Conservation (phyloP, 2,888 invertebrate species). For the Campoplex capitator region DNA sequence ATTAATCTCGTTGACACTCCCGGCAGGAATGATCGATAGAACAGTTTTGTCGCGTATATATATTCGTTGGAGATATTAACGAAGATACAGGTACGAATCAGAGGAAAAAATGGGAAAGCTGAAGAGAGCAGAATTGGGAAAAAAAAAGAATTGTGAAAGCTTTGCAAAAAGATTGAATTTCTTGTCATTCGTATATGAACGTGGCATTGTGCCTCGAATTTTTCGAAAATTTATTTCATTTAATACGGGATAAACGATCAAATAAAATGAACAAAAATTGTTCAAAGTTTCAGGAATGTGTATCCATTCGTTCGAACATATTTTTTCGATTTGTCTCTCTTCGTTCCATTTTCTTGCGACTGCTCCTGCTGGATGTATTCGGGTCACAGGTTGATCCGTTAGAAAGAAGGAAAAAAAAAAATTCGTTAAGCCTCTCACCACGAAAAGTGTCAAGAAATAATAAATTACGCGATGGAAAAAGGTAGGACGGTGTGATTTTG, state of each 20-base stretch:
- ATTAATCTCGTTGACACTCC: constrained; percentile 61
- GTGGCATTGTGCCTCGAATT: too few species aligned
- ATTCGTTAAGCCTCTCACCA: neutral
- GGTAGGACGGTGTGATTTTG: neutral
- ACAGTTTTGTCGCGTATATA: neutral
- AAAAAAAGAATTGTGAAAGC: too few species aligned
- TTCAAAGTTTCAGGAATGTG: neutral
- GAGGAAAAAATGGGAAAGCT: neutral
- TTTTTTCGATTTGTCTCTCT: neutral
- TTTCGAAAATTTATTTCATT: too few species aligned
- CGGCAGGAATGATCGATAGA: constrained; percentile 36
- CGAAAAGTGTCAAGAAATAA: constrained; percentile 11
- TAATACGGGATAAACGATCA: too few species aligned
- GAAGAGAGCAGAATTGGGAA: too few species aligned
- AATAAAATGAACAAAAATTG: neutral
- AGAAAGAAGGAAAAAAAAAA: neutral
- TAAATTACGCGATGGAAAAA: neutral
- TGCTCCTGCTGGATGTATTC: neutral
- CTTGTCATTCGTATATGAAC: too few species aligned
- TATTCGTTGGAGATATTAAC: neutral
- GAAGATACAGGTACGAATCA: neutral
- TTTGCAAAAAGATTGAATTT: neutral
- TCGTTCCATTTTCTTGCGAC: neutral
- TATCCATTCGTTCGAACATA: neutral
- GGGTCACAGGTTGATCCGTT: neutral